These are phyloP conservation scores for Acrobasis consociella DNA, from an alignment of 2,888 invertebrate species.

Conservation along the genomic window DNA sequence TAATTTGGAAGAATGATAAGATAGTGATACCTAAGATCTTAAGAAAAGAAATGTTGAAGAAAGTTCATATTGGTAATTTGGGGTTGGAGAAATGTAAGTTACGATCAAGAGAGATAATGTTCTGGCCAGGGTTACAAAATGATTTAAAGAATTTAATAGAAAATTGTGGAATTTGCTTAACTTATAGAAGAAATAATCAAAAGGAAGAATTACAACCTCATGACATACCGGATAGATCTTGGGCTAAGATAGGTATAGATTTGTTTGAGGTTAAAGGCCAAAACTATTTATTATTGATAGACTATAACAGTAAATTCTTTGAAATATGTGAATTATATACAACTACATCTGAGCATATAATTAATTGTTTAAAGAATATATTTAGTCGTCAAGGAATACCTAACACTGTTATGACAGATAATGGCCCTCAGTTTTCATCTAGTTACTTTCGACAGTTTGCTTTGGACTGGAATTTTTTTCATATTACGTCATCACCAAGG, in stretches of 20 bases:
- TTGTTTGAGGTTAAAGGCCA: constrained; percentile 23
- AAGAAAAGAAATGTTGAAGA: constrained; percentile 31
- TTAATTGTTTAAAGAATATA: constrained; percentile 30
- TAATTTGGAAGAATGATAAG: constrained; percentile 31
- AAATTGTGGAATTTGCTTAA: neutral
- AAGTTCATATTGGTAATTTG: constrained; percentile 25
- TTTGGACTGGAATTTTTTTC: constrained; percentile 22
- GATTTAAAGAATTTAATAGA: neutral
- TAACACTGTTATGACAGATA: constrained; percentile 28
- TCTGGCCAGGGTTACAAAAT: constrained; percentile 29
- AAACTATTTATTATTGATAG: constrained; percentile 26
- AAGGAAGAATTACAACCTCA: constrained; percentile 26
- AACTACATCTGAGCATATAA: constrained; percentile 22
- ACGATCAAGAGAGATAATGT: constrained; percentile 32
- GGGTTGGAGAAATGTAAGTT: constrained; percentile 33
- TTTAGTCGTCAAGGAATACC: constrained; percentile 34
- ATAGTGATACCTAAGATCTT: constrained; percentile 31
- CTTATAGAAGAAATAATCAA: neutral
- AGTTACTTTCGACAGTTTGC: constrained; percentile 28
- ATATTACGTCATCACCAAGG: constrained; percentile 29
- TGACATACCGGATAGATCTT: constrained; percentile 29
- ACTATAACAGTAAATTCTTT: constrained; percentile 30
- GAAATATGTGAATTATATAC: constrained; percentile 21
- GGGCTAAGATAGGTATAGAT: constrained; percentile 29
- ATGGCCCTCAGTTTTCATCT: constrained; percentile 29